Evolutionary conservation across 1,140 invertebrate genomes (phyloP).

Genomic region (Dreissena rostriformis): DNA sequence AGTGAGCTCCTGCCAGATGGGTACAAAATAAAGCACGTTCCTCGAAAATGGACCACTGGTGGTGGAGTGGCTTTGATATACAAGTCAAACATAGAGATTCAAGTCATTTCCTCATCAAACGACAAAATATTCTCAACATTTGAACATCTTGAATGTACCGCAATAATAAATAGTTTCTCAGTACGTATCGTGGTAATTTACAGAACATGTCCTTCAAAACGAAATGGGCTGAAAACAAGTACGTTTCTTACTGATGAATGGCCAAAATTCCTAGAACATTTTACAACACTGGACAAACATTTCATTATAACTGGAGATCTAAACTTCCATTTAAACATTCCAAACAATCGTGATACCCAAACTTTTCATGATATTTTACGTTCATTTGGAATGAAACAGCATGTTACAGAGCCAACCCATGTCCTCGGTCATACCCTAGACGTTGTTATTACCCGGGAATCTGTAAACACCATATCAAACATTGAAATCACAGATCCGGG

Average conservation of each 20-base stretch:
- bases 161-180: neutral
- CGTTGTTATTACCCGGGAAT: conserved; percentile 47
- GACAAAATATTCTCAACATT: neutral
- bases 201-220: conserved; percentile 22
- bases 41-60: neutral
- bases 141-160: conserved; percentile 26
- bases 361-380: conserved; percentile 5
- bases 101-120: neutral
- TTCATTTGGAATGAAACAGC: conserved; percentile 33
- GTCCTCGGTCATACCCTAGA: conserved; percentile 33
- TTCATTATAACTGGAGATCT: conserved; percentile 29
- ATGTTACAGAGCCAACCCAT: conserved; percentile 35
- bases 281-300: conserved; percentile 27
- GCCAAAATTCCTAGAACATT: conserved; percentile 5
- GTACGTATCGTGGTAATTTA: conserved; percentile 24
- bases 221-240: conserved; percentile 19
- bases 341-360: neutral
- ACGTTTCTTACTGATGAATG: conserved; percentile 39
- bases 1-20: conserved; percentile 27
- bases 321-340: conserved; percentile 17
- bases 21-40: conserved; percentile 28
- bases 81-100: conserved; percentile 5
- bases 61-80: conserved; percentile 35
- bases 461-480: conserved; percentile 5
- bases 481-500: conserved; percentile 12